phyloP scores from a whole-genome alignment of 2,888 invertebrate genomes.

The Blera fallax region DNA sequence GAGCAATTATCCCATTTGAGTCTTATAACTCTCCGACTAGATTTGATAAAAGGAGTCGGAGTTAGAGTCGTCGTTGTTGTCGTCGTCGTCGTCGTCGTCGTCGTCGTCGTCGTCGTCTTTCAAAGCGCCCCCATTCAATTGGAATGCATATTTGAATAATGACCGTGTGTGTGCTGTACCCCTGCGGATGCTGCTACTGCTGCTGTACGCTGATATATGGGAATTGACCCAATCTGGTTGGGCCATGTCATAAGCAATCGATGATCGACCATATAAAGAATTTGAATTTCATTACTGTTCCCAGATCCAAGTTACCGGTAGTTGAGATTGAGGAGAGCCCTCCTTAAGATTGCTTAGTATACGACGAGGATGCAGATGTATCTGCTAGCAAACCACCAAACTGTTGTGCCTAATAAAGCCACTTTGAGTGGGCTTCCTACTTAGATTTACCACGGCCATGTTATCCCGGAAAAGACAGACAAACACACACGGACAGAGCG shows the following conservation, averaged over 20 bases:
- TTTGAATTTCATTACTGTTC: slow-evolving; percentile 65
- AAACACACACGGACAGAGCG: no score
- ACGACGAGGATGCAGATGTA: slow-evolving; percentile 36
- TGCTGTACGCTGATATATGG: slow-evolving; percentile 60
- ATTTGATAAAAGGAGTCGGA: slow-evolving; percentile 55
- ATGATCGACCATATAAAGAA: slow-evolving; percentile 72
- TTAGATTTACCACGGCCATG: slow-evolving; percentile 22
- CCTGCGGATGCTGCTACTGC: slow-evolving; percentile 4
- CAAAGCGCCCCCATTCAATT: slow-evolving; percentile 25
- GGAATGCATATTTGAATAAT: slow-evolving; percentile 71
- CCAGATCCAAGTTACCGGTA: background rate
- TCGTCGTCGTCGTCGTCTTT: no score
- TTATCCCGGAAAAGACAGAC: slow-evolving; percentile 52
- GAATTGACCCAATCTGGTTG: slow-evolving; percentile 72
- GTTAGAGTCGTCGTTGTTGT: background rate
- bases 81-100: no score
- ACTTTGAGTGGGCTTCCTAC: slow-evolving; percentile 63
- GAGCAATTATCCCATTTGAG: slow-evolving; percentile 71
- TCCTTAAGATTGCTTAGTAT: slow-evolving; percentile 31
- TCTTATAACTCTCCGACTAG: slow-evolving; percentile 56
- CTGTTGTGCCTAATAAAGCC: slow-evolving; percentile 60
- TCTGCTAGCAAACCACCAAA: no score
- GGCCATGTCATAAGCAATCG: slow-evolving; percentile 72
- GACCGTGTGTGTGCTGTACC: slow-evolving; percentile 52
- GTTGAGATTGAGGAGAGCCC: background rate